Conservation (phyloP, 2,888 invertebrate species). For the Rosalia funebris region DNA sequence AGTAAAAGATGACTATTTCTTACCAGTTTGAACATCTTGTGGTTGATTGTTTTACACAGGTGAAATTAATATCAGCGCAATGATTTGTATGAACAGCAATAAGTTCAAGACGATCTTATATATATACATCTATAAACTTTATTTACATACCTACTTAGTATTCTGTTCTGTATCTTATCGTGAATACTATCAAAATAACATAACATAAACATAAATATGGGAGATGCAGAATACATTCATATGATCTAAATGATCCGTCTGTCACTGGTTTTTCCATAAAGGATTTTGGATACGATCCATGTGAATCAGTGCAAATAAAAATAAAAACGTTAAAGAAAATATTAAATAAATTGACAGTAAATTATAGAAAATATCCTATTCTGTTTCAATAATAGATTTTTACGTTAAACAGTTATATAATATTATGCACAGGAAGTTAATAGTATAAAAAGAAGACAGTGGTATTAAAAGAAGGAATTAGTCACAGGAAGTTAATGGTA, state of each 20-base stretch:
- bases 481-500: too few species aligned
- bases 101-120: background rate
- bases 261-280: background rate
- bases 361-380: too few species aligned
- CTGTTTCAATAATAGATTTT: too few species aligned
- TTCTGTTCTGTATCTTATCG: background rate
- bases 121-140: background rate
- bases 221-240: background rate
- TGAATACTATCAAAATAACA: slow-evolving; percentile 1
- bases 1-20: too few species aligned
- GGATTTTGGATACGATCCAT: background rate
- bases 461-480: too few species aligned
- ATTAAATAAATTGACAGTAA: too few species aligned
- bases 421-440: too few species aligned
- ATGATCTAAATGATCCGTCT: background rate
- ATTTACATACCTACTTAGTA: background rate
- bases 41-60: slow-evolving; percentile 16
- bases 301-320: too few species aligned
- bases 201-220: background rate
- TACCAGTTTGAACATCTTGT: slow-evolving; percentile 62
- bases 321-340: too few species aligned
- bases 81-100: slow-evolving; percentile 10
- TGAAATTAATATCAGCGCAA: background rate
- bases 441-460: too few species aligned
- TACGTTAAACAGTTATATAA: too few species aligned